Evolutionary conservation across 2,888 invertebrate species (phyloP), one percentile per base, ranked within the genome.

Genomic region (Chrysopilus asiliformis): DNA sequence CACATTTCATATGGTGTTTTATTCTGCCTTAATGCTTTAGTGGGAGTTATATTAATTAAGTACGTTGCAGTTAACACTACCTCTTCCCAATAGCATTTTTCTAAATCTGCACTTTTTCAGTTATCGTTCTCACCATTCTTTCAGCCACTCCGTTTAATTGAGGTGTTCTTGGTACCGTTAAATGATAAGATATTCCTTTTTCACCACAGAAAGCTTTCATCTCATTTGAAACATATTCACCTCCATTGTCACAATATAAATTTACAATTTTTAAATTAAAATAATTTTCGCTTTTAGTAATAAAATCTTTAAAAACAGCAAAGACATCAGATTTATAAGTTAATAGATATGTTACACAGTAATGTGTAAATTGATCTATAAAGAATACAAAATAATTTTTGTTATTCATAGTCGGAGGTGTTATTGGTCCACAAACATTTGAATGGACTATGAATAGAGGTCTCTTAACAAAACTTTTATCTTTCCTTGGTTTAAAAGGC

Each of bases 141-240:
- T 60, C 57, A 14, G 56, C 44, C 10, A 57, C 51, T 39, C 55
- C 55, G 51, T 60, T 62, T 45, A 50, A 49, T 46, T 58, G 53
- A 35, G 57, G 60, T 15, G 58, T 57, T 40, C 50, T 44, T 35
- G 58, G 55, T 37, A 60, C 53, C 36, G 59, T 59, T 30, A 56
- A 52, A 50, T 58, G 52, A 47, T 51, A 54, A 22, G 36, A 49
- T 26, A 55, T 52, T n/a, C 52, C 52, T 45, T 50, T 55, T 43
- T 51, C 32, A 31, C 47, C 43, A 48, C 50, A 57, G 44, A 35
- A 55, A 8, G 44, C 44, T 41, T 50, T 51, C 47, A 56, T 49
- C 28, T 56, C 50, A 39, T 45, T 46, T 16, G 52, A 52, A 35
- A 53, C 43, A 44, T 55, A 55, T 43, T 56, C 52, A 27, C 49